Percentiles rank a stretch among this genome's conserved stretches.
phyloP scores from a whole-genome alignment of 37 sponge, comb jelly and placozoan genomes.

The Aphrocallistes beatrix region DNA sequence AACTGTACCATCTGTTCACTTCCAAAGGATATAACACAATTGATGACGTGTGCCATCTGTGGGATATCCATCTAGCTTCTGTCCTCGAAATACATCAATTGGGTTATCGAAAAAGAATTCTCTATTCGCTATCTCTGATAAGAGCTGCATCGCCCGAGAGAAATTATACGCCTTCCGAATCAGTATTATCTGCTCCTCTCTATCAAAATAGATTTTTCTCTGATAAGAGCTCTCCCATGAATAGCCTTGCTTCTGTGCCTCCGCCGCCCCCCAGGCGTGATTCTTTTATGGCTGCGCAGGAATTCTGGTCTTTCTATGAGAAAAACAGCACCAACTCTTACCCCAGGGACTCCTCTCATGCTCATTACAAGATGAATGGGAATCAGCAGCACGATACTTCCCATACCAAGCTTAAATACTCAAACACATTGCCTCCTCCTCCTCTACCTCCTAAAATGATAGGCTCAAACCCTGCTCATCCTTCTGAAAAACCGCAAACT shows the following conservation, averaged over 20 bases:
- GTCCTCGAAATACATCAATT: background rate
- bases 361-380: background rate
- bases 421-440: background rate
- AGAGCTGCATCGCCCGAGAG: background rate
- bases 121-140: background rate
- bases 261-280: background rate
- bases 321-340: background rate
- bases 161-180: background rate
- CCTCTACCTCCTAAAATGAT: background rate
- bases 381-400: background rate
- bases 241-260: background rate
- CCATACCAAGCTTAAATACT: background rate
- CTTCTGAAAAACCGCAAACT: background rate
- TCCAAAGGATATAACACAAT: background rate
- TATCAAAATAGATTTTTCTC: background rate
- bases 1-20: slow-evolving; percentile 18
- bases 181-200: background rate
- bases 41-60: background rate
- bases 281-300: background rate
- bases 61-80: background rate
- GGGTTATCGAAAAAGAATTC: background rate
- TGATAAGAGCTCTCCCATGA: background rate
- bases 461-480: background rate
- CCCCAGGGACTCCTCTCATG: background rate
- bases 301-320: background rate